Conservation (phyloP, 1,140 invertebrate genomes). For the Palaemon carinicauda region DNA sequence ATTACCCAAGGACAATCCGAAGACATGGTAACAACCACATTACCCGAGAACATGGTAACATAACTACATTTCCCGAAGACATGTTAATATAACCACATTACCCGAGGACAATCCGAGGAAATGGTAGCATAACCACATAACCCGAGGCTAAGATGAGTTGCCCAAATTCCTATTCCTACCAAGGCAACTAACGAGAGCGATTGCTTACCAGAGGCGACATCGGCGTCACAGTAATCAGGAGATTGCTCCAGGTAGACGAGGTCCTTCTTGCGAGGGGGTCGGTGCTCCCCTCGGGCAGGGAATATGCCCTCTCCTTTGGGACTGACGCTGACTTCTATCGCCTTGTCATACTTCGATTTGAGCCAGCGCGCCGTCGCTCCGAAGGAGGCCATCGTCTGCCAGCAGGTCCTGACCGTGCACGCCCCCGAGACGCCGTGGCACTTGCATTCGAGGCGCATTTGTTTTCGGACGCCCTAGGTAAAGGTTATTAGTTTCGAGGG, state of each 20-base stretch:
- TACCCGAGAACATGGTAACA: too few species aligned
- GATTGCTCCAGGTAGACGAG: constrained; percentile 88
- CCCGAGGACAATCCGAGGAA: too few species aligned
- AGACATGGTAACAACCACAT: too few species aligned
- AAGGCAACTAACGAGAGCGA: too few species aligned
- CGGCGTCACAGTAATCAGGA: constrained; percentile 88
- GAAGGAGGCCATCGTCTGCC: constrained; percentile 89
- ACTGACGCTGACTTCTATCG: constrained; percentile 67
- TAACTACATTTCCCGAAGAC: too few species aligned
- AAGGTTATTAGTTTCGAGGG: too few species aligned
- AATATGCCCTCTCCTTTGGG: constrained; percentile 64
- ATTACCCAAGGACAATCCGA: too few species aligned
- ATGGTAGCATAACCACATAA: too few species aligned
- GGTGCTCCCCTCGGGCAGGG: constrained; percentile 62
- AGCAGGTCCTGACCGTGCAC: constrained; percentile 93
- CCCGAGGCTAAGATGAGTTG: too few species aligned
- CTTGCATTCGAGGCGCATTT: constrained; percentile 87
- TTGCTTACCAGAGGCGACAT: constrained; percentile 75
- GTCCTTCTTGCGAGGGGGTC: constrained; percentile 78
- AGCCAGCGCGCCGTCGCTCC: constrained; percentile 65
- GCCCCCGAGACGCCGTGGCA: constrained; percentile 96
- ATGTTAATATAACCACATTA: too few species aligned
- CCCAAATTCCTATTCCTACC: too few species aligned
- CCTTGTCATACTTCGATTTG: constrained; percentile 83
- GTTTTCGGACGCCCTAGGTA: constrained; percentile 63